Conservation (phyloP, 2,888 invertebrate genomes). For the Steinernema scapterisci region DNA sequence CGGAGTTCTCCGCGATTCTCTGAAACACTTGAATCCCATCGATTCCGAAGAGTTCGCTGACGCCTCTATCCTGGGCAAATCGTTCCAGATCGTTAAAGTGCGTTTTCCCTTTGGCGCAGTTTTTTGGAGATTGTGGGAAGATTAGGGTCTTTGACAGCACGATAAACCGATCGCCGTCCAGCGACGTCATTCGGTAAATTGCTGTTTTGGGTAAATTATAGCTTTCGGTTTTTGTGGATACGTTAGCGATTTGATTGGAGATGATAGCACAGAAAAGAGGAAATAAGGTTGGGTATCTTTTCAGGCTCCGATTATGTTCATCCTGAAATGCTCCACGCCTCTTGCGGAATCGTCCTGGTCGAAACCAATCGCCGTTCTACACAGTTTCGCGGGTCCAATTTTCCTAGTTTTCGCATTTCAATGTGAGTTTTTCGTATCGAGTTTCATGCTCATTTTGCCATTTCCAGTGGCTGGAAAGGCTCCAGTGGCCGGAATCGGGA, state of each 20-base stretch:
- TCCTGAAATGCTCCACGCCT: slow-evolving; percentile 73
- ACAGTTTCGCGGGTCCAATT: slow-evolving; percentile 71
- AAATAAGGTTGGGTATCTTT: slow-evolving; percentile 37
- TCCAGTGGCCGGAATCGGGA: not conserved
- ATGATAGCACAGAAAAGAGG: not conserved
- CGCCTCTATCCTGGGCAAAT: not conserved
- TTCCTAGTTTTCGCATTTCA: slow-evolving; percentile 52
- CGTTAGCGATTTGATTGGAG: not conserved
- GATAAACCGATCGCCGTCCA: not conserved
- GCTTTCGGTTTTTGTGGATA: no score
- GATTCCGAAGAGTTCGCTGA: slow-evolving; percentile 34
- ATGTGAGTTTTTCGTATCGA: slow-evolving; percentile 45
- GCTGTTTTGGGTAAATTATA: no score
- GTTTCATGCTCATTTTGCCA: no score
- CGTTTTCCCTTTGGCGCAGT: not conserved
- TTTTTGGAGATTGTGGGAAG: not conserved
- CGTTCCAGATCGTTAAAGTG: not conserved
- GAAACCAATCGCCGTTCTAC: slow-evolving; percentile 72
- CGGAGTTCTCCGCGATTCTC: slow-evolving; percentile 1
- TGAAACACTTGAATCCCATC: slow-evolving; percentile 31
- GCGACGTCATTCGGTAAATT: not conserved
- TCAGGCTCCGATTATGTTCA: slow-evolving; percentile 71
- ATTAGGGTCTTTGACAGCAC: not conserved
- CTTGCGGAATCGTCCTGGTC: slow-evolving; percentile 73
- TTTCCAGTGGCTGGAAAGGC: not conserved